phyloP scores from a whole-genome alignment of 2,113 vertebrate genomes.

The Pterocles burchelli region DNA sequence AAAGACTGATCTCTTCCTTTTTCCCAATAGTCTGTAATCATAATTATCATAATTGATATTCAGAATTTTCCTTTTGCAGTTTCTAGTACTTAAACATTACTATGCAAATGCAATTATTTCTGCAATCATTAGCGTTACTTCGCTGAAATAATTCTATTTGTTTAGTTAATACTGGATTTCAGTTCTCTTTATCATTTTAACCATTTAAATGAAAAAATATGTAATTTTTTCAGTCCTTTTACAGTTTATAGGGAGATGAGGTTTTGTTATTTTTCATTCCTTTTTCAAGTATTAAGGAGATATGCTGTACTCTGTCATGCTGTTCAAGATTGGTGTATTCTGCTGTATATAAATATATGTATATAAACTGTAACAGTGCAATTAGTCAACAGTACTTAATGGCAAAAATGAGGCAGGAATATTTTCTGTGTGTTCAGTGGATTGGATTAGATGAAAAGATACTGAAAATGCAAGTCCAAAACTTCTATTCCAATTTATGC shows the following conservation, averaged over 20 bases:
- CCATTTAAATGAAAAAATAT: neutral
- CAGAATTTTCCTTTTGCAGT: neutral
- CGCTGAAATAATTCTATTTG: neutral
- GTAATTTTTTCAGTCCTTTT: neutral
- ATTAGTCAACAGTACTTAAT: neutral
- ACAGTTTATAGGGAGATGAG: neutral
- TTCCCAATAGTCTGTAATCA: neutral
- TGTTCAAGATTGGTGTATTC: neutral
- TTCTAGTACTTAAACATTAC: conserved; percentile 5
- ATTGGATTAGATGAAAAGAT: neutral
- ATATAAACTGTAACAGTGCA: neutral
- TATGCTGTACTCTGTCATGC: neutral
- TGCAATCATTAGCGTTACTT: neutral
- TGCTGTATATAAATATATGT: neutral
- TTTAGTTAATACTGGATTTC: neutral
- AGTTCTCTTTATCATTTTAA: neutral
- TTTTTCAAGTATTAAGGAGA: neutral
- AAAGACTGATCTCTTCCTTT: conserved; percentile 1
- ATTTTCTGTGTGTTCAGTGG: neutral
- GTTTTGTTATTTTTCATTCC: neutral
- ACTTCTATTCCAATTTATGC: neutral
- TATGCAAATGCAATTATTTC: conserved; percentile 36
- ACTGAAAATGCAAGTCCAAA: neutral
- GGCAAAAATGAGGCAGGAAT: neutral
- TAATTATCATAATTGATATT: conserved; percentile 25